Evolutionary conservation across 2,888 invertebrate genomes (phyloP).

Genomic region (Coelogynopora nodosa): DNA sequence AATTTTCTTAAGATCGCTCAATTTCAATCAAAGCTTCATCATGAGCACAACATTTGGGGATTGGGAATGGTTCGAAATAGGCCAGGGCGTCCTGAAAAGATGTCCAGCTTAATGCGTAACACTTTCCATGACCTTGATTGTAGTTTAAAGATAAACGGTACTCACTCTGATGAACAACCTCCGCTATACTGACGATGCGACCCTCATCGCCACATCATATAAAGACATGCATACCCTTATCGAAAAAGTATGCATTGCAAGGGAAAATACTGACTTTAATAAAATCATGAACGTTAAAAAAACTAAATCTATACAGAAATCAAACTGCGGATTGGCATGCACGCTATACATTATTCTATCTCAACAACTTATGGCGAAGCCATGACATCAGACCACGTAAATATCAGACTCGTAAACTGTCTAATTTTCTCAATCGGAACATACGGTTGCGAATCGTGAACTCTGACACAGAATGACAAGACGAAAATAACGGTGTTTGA

Average conservation of each 20-base stretch:
- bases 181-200: neutral
- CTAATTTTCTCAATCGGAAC: neutral
- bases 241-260: neutral
- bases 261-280: neutral
- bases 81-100: neutral
- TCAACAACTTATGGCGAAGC: neutral
- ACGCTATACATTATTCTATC: neutral
- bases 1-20: neutral
- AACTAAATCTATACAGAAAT: too few species aligned
- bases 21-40: neutral
- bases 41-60: neutral
- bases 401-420: slow-evolving; percentile 14
- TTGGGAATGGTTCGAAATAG: slow-evolving; percentile 4
- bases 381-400: neutral
- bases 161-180: neutral
- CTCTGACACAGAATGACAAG: slow-evolving; percentile 4
- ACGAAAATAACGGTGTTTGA: neutral
- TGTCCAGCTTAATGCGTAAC: slow-evolving; percentile 13
- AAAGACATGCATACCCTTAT: neutral
- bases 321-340: slow-evolving; percentile 4
- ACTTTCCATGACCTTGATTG: neutral
- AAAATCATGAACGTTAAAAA: too few species aligned
- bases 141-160: neutral
- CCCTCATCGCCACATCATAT: neutral
- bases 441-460: slow-evolving; percentile 2